Evolutionary conservation across 2,888 invertebrate genomes (phyloP).

Genomic region (Caenorhabditis doughertyi): DNA sequence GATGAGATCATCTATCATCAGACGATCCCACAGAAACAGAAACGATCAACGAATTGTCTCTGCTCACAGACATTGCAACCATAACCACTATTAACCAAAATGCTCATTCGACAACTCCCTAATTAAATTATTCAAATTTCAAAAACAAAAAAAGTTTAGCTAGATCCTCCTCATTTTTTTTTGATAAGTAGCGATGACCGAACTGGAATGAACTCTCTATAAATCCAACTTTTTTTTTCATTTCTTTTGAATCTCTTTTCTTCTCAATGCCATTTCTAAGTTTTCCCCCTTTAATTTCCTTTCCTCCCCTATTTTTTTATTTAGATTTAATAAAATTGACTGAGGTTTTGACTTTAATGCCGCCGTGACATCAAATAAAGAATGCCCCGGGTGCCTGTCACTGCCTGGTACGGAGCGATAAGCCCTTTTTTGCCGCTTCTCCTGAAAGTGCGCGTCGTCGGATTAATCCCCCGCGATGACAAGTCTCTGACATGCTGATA

Average conservation of each 20-base stretch:
- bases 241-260: not conserved
- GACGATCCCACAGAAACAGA: not conserved
- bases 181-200: not conserved
- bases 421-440: not conserved
- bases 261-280: not conserved
- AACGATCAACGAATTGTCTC: slow-evolving; percentile 17
- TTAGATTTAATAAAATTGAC: not conserved
- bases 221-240: not conserved
- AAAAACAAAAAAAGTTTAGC: not conserved
- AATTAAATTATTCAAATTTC: not conserved
- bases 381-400: not conserved
- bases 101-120: not conserved
- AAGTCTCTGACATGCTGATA: not conserved
- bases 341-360: not conserved
- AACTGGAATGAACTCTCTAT: no score
- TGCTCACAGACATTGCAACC: not conserved
- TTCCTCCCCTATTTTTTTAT: no score
- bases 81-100: not conserved
- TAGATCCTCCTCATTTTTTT: not conserved
- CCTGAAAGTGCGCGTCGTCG: not conserved
- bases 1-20: not conserved
- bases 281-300: no score
- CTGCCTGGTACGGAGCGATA: not conserved
- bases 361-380: not conserved
- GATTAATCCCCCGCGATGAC: not conserved